phyloP scores from a whole-genome alignment of 2,888 invertebrate species.

The Argyresthia goedartella region DNA sequence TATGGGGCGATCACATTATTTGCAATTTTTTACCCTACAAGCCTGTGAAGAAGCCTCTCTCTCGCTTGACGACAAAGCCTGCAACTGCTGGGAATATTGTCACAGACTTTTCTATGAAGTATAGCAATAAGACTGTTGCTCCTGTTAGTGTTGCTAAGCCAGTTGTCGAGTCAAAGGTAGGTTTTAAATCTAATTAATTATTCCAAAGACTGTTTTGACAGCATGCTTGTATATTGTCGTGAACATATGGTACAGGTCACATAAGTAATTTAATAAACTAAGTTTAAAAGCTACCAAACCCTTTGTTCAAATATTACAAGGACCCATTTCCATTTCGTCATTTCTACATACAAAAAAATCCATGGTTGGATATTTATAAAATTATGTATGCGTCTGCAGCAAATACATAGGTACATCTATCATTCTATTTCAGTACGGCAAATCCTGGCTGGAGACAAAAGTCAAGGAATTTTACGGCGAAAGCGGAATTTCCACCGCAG shows the following conservation, averaged over 20 bases:
- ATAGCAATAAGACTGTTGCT: constrained; percentile 20
- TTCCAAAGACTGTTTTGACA: too few relatives aligned
- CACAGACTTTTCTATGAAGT: constrained; percentile 64
- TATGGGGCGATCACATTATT: constrained; percentile 60
- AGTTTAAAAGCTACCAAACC: too few relatives aligned
- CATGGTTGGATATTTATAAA: too few relatives aligned
- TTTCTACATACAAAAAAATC: too few relatives aligned
- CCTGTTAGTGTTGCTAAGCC: constrained; percentile 18
- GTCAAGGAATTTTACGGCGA: constrained; percentile 60
- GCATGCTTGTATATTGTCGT: too few relatives aligned
- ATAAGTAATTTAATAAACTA: too few relatives aligned
- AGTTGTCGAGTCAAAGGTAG: constrained; percentile 33
- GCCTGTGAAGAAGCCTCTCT: constrained; percentile 40
- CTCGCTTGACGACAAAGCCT: constrained; percentile 44
- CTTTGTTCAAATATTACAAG: too few relatives aligned
- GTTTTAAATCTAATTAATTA: too few relatives aligned
- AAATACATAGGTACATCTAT: too few relatives aligned
- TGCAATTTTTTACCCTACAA: constrained; percentile 52
- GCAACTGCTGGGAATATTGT: constrained; percentile 46
- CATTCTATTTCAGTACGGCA: constrained; percentile 63
- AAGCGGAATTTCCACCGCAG: constrained; percentile 64
- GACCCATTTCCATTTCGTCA: too few relatives aligned
- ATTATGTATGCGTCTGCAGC: too few relatives aligned
- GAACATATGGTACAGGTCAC: too few relatives aligned
- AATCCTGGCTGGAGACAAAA: constrained; percentile 64